Percentiles rank a stretch among this genome's conserved stretches.
These are phyloP conservation scores for Eonycteris spelaea DNA, from an alignment of 2,113 vertebrate species.

Conservation along the genomic window DNA sequence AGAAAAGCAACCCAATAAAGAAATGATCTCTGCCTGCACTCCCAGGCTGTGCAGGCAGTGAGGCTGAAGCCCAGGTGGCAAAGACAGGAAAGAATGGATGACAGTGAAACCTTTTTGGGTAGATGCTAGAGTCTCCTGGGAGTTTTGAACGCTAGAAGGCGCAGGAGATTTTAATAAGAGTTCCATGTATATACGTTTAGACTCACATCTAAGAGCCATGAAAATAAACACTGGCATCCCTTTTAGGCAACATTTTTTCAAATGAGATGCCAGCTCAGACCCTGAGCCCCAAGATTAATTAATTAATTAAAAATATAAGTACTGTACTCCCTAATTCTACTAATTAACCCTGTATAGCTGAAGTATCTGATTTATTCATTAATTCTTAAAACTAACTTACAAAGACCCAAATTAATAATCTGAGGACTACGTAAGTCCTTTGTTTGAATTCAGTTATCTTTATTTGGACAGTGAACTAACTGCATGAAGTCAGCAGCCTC, in stretches of 20 bases:
- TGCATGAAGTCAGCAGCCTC: background rate
- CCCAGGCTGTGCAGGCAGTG: background rate
- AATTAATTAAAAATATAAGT: background rate
- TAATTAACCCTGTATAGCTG: background rate
- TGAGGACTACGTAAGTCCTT: background rate
- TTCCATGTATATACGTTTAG: background rate
- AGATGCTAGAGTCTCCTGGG: background rate
- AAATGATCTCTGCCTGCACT: background rate
- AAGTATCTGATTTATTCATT: conserved; percentile 5
- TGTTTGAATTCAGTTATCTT: background rate
- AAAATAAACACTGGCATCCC: background rate
- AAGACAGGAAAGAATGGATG: background rate
- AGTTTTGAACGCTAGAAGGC: background rate
- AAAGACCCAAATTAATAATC: background rate
- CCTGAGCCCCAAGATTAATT: background rate
- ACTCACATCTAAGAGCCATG: background rate
- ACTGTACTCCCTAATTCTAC: background rate
- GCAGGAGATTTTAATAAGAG: background rate
- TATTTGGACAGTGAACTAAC: background rate
- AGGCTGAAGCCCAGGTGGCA: background rate
- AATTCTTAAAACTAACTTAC: background rate
- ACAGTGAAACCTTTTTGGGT: background rate
- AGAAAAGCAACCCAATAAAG: background rate
- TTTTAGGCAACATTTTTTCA: background rate
- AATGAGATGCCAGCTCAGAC: background rate